Base-by-base conservation (phyloP, 2,113 vertebrate genomes). In the Bolborhynchus lineola region DNA sequence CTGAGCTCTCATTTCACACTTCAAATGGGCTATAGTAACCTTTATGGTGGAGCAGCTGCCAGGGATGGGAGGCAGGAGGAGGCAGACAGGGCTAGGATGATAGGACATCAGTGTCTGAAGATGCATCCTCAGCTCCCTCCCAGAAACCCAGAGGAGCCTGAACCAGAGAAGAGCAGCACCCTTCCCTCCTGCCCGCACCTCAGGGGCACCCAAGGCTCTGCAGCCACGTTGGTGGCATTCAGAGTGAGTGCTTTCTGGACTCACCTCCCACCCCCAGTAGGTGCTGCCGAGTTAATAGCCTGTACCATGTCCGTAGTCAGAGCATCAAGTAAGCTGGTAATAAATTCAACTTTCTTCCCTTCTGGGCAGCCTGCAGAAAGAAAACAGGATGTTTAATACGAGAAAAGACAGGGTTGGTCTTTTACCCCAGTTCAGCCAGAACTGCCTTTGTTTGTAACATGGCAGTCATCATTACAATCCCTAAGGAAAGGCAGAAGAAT, bases 271-370 rank as follows among this genome's bases (percentile, higher is more conserved):
- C 99, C 99, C 98, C 98, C 98, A 97, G 99, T 98, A 95, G 99
- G 99, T 81, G 98, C 98, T 96, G 99, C 99, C 86, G 99, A 99
- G 98, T 99, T 99, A 98, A 99, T 99, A 94, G 99, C 99, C 91
- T 99, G 99, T 94, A 99, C 99, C 99, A 99, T 99, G 98, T 99
- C 99, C 20, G 99, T 99, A 95, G 99, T 99, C 92, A 99, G 98
- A 41, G 99, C 99, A 83, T 99, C 99, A 96, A 99, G 98, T 53
- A 99, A 97, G 97, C 99, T 99, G 86, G 99, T 99, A 97, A 99
- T 99, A 96, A 99, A 99, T 97, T 99, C 99, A 96, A 98, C 95
- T 97, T 99, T 99, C 98, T 99, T 99, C 78, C 98, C 99, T 94
- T 99, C 99, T 49, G 99, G 99, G 89, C 99, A 99, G 87, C 99